phyloP scores from a whole-genome alignment of 1,140 invertebrate genomes.

The Ceratitis capitata region DNA sequence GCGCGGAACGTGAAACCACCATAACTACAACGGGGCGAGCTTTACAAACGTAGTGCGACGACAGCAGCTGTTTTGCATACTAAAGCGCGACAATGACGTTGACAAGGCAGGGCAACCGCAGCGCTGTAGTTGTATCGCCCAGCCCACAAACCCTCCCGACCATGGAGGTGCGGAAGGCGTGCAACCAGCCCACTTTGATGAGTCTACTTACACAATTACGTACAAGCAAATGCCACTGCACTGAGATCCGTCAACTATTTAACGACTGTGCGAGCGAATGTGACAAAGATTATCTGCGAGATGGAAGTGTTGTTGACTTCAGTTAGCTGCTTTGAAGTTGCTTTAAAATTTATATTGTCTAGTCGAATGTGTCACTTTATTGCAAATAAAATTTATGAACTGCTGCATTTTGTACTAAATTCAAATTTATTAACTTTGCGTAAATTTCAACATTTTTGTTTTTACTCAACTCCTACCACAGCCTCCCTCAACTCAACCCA shows the following conservation, averaged over 20 bases:
- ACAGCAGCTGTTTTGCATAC: constrained; percentile 29
- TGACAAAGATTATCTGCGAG: not conserved
- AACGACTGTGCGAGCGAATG: not conserved
- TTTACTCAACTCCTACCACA: not conserved
- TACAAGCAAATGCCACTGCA: not conserved
- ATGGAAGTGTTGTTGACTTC: not conserved
- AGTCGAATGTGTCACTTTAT: not conserved
- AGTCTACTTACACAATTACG: not conserved
- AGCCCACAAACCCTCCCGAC: not conserved
- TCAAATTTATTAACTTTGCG: not conserved
- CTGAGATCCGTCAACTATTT: not conserved
- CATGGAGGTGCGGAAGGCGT: not conserved
- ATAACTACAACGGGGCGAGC: not conserved
- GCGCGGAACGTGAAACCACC: not conserved
- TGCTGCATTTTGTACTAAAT: not conserved
- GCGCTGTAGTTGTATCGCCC: not conserved
- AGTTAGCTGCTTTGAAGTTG: not conserved
- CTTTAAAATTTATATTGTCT: not conserved
- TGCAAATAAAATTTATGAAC: not conserved
- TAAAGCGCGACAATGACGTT: constrained; percentile 20
- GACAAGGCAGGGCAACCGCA: not conserved
- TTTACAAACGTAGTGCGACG: not conserved
- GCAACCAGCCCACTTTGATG: not conserved
- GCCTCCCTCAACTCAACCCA: constrained; percentile 47
- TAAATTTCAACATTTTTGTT: not conserved